Base-by-base conservation (phyloP, 2,113 vertebrate species). In the Pygoscelis antarcticus region DNA sequence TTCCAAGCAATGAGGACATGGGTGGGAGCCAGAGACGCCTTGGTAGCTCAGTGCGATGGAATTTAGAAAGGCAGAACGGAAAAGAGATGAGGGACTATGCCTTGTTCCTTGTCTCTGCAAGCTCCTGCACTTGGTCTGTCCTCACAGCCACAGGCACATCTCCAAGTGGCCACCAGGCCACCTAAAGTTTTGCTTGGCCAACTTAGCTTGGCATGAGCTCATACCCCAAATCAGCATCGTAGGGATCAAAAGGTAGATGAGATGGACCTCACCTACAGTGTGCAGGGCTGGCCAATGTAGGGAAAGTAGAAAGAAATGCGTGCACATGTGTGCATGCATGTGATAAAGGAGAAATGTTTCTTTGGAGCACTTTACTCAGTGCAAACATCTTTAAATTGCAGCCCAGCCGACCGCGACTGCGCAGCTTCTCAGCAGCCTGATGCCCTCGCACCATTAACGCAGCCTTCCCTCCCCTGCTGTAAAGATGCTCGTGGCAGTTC, bases 401-500 rank as follows among this genome's bases (percentile, higher is more conserved):
- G 78, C 52, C 36, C 60, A 16, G 68, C 22, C 36, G 76, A 20
- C n/a, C 1, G 5, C 1, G 3, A 32, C 60, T 15, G 21, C 12
- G 32, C 77, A 57, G 57, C 51, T 52, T 68, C 52, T 19, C 78
- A 13, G 60, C 68, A 82, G 55, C 64, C 29, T 7, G 40, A 55
- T 0, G 2, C 55, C 17, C n/a, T 42, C 17, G 1, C 42, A 32
- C 30, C 32, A 2, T 49, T 11, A 36, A 11, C 3, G 2, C 11
- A 0, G 23, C 60, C 52, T 6, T 54, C 76, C 61, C 47, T 68
- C 29, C 46, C 61, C 68, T 32, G 38, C 32, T 14, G 13, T 19
- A 49, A n/a, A 38, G 75, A 52, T 40, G 68, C 61, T 36, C 21
- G 1, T 2, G 2, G 8, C 60, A 32, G 40, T 13, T 70, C 64